Percentiles rank a stretch among this genome's conserved stretches.
phyloP scores from a whole-genome alignment of 2,888 invertebrate genomes.

The Rugalucina vietnamica region DNA sequence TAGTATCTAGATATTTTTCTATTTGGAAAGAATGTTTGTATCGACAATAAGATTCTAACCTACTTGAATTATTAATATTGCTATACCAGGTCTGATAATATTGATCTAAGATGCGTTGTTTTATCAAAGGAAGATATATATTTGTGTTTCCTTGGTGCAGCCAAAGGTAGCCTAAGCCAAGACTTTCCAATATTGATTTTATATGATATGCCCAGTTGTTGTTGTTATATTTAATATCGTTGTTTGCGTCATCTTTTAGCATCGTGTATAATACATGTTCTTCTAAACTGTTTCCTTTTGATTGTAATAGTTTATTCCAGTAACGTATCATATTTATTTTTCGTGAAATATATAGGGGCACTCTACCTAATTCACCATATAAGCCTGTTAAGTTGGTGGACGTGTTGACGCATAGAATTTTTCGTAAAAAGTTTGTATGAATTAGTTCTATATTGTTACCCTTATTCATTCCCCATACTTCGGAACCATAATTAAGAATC shows the following conservation, averaged over 20 bases:
- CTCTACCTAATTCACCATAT: constrained; percentile 1
- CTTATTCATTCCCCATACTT: constrained; percentile 7
- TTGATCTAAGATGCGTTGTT: not conserved
- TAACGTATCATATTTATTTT: no score
- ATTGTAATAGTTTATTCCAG: not conserved
- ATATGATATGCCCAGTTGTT: not conserved
- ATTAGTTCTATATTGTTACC: not conserved
- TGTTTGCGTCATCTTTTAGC: not conserved
- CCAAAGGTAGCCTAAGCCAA: not conserved
- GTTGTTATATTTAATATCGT: not conserved
- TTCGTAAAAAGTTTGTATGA: not conserved
- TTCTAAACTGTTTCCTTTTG: not conserved
- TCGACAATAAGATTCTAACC: not conserved
- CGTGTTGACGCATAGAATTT: not conserved
- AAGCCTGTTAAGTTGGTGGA: not conserved
- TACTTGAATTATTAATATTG: not conserved
- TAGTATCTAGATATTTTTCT: not conserved
- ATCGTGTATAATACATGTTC: not conserved
- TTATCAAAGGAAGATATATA: not conserved
- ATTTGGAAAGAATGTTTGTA: not conserved
- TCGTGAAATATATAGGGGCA: no score
- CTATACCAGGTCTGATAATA: constrained; percentile 8
- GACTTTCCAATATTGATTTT: not conserved
- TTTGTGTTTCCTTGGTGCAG: not conserved
- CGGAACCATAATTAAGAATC: not conserved